Base-by-base conservation (phyloP, 1,140 invertebrate genomes). In the Kradibia gibbosae region DNA sequence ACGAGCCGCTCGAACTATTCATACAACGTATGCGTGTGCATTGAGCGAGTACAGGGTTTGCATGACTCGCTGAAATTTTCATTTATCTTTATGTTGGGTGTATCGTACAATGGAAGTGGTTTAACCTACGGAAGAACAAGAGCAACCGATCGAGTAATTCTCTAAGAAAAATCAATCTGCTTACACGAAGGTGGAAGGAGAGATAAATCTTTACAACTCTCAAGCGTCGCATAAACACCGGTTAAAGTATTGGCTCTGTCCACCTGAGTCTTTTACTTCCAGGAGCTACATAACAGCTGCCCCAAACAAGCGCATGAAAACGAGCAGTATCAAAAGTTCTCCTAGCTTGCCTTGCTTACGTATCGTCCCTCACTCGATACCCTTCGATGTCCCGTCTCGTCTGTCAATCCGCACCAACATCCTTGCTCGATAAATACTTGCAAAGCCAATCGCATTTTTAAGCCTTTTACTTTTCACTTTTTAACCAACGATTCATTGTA, bases 161-260 rank as follows among this genome's bases (percentile, higher is more conserved):
- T 79, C 42, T 65, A 81, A 81, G 42, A 80, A 71, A 83, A 78
- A 80, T 80, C 81, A 78, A 81, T 81, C 78, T 78, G 75, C 74
- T 78, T 80, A 67, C 60, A 17, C 62, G 76, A 67, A 79, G 53
- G 39, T 34, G 62, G 45, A 39, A 39, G n/a, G n/a, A n/a, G 62
- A 71, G 62, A 67, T 36, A 67, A 67, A 71, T 45, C 31, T 67
- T 65, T 42, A 31, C n/a, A 36, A 13, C 50, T 48, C 31, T 50
- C 22, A n/a, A 71, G n/a, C 31, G 17, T 1, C 48, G 25, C 3
- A 17, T 3, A 45, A 67, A 65, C 31, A n/a, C n/a, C 31, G 60
- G n/a, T 22, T 13, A 65, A 81, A 62, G 36, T 65, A 57, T 65
- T 31, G 42, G 25, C 42, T 78, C 13, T 34, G 36, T 73, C 36